These are phyloP conservation scores for Takifugu flavidus DNA, from an alignment of 2,113 vertebrate species.

Conservation along the genomic window DNA sequence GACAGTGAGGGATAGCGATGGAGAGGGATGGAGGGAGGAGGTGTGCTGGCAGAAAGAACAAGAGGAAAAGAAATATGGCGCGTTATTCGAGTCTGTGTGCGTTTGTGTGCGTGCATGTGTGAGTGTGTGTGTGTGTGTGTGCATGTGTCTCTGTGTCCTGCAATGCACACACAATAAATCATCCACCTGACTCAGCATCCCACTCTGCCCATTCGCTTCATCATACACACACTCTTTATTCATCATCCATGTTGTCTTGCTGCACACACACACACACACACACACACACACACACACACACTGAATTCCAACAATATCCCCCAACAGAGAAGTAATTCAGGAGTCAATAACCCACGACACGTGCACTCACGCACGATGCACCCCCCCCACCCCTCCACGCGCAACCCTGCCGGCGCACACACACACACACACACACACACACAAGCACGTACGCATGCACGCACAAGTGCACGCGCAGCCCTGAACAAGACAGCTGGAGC, in stretches of 20 bases:
- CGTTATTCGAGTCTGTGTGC: neutral
- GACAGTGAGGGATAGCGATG: constrained; percentile 58
- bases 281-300: constrained; percentile 11
- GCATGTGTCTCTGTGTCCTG: neutral
- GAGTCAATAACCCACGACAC: constrained; percentile 49
- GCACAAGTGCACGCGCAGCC: constrained; percentile 28
- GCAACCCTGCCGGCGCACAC: constrained; percentile 4
- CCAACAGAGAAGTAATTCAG: constrained; percentile 51
- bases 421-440: neutral
- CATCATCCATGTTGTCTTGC: constrained; percentile 18
- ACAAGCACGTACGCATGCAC: constrained; percentile 9
- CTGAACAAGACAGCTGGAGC: constrained; percentile 67
- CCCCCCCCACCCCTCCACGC: constrained; percentile 22
- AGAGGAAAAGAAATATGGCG: constrained; percentile 10
- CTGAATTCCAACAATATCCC: constrained; percentile 49
- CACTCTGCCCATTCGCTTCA: constrained; percentile 1
- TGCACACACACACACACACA: constrained; percentile 2
- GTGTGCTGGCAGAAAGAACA: constrained; percentile 1
- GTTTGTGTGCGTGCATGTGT: constrained; percentile 2
- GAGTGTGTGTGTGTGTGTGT: neutral
- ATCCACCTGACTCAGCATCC: constrained; percentile 63
- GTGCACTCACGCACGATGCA: constrained; percentile 16
- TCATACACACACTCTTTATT: constrained; percentile 24
- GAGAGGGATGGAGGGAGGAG: constrained; percentile 33
- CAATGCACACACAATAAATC: constrained; percentile 47